Evolutionary conservation across 2,113 vertebrate genomes (phyloP), one percentile per base, ranked within the genome.

Genomic region (Phaethon lepturus): DNA sequence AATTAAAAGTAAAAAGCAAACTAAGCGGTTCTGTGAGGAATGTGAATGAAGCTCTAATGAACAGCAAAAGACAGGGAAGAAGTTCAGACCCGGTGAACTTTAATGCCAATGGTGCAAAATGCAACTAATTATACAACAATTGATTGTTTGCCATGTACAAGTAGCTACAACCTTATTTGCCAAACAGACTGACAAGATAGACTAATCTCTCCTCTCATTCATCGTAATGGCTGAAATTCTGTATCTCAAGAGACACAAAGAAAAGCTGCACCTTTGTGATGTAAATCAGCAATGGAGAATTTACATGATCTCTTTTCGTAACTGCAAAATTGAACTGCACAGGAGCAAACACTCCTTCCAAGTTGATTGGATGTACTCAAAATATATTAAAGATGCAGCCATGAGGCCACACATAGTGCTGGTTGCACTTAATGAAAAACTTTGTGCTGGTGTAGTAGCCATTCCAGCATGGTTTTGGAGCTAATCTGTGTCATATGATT

Each of bases 1-100:
- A 98, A 98, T 98, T 96, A 97, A 98, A 97, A 97, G 60, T 88
- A 86, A 97, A 98, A 97, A 93, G 96, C 97, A 92, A 79, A 93
- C 66, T 90, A 72, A 91, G 96, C 59, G 62, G 24, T 86, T 95
- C 95, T 77, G 91, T 45, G 86, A 93, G 78, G 90, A 94, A 95
- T 91, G 74, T 64, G 67, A 97, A 96, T 93, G 87, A 86, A 88
- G 75, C 74, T 88, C 72, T 91, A 40, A 64, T 16, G 56, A 93
- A 6, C 25, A 74, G 72, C 79, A 91, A 78, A 97, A 86, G 87
- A 96, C 89, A 53, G 90, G 63, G 87, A 26, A 17, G 79, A 35
- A 72, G 47, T 86, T 95, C 75, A 76, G 86, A 80, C 33, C 82
- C 9, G 19, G 26, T 47, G 90, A 98, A 97, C 91, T 95, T 95